Conservation (phyloP, 2,113 vertebrate genomes). For the Gila orcuttii region DNA sequence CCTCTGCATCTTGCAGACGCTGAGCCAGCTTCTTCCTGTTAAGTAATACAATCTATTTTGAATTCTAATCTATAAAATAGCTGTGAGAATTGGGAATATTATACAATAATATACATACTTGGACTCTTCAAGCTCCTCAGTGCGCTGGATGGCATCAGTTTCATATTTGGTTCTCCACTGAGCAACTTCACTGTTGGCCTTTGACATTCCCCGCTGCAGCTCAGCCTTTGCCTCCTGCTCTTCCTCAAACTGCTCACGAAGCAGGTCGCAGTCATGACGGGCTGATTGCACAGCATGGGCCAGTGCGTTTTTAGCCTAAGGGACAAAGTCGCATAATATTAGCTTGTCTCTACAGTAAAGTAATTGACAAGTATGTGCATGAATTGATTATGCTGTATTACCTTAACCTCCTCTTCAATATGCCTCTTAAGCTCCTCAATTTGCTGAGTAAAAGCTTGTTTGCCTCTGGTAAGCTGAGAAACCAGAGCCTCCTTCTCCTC, state of each 20-base stretch:
- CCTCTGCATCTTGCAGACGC: slow-evolving; percentile 33
- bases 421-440: no score
- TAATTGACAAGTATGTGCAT: no score
- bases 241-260: slow-evolving; percentile 76
- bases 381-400: no score
- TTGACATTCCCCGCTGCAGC: slow-evolving; percentile 74
- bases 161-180: slow-evolving; percentile 80
- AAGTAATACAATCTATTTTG: no score
- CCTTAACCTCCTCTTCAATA: no score
- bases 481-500: no score
- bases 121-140: slow-evolving; percentile 75
- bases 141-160: slow-evolving; percentile 75
- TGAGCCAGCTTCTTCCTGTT: slow-evolving; percentile 33
- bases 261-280: slow-evolving; percentile 75
- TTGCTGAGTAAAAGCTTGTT: no score
- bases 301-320: slow-evolving; percentile 30
- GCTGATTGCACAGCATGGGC: slow-evolving; percentile 49
- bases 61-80: no score
- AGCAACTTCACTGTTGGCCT: slow-evolving; percentile 75
- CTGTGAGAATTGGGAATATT: no score
- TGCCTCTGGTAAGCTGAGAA: no score
- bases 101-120: slow-evolving; percentile 62
- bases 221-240: slow-evolving; percentile 74
- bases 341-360: not conserved
- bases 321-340: not conserved